Conservation (phyloP, 2,113 vertebrate species). For the Cervus canadensis region DNA sequence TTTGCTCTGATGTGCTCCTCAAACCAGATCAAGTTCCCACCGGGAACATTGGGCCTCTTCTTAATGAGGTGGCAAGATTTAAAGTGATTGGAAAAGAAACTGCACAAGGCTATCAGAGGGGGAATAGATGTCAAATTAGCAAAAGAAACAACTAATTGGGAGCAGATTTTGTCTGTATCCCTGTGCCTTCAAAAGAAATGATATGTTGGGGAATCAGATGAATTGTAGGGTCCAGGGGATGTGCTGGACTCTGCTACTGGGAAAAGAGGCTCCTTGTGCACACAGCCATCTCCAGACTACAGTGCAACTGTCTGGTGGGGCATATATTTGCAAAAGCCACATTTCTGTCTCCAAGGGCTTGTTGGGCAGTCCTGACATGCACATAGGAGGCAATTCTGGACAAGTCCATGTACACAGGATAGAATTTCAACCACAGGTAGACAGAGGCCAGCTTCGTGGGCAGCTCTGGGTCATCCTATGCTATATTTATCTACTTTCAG, state of each 20-base stretch:
- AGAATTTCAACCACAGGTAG: neutral
- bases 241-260: neutral
- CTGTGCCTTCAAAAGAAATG: neutral
- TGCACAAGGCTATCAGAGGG: neutral
- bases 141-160: slow-evolving; percentile 21
- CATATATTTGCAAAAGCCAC: neutral
- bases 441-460: neutral
- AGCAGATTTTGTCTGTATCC: neutral
- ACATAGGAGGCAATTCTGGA: neutral
- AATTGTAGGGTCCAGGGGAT: neutral
- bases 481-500: neutral
- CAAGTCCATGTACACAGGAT: neutral
- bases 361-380: neutral
- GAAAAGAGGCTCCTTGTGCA: neutral
- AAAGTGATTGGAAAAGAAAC: slow-evolving; percentile 24
- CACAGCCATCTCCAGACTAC: neutral
- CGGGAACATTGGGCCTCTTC: neutral
- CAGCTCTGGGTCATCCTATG: neutral
- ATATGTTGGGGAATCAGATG: neutral
- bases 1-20: neutral
- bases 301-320: neutral
- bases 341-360: neutral
- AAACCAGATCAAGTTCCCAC: neutral
- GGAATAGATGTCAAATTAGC: neutral
- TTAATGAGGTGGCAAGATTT: neutral